Evolutionary conservation across 2,113 vertebrate species (phyloP).

Genomic region (Osmerus mordax): DNA sequence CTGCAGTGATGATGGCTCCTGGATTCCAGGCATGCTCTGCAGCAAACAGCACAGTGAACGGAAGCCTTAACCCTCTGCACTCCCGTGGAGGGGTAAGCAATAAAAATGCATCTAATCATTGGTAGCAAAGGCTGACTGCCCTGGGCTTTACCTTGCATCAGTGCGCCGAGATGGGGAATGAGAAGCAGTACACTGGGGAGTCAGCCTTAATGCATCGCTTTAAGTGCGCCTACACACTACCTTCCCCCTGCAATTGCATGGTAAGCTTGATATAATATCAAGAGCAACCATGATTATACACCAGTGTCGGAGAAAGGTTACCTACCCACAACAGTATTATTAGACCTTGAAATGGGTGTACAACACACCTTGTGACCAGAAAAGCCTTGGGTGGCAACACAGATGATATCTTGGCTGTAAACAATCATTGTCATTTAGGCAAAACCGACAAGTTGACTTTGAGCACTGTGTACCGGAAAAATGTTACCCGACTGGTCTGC

Average conservation of each 20-base stretch:
- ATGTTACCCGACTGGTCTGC: conserved; percentile 14
- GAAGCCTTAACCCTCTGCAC: conserved; percentile 43
- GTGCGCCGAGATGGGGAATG: conserved; percentile 39
- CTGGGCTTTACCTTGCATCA: conserved; percentile 52
- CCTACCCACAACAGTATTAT: no score
- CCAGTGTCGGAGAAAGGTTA: not conserved
- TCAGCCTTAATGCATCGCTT: conserved; percentile 25
- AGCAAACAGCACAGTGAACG: conserved; percentile 48
- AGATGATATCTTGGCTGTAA: conserved; percentile 3
- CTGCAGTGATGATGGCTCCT: conserved; percentile 32
- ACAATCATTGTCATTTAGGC: conserved; percentile 1
- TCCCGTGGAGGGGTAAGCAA: conserved; percentile 32
- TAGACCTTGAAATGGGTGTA: no score
- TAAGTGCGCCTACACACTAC: conserved; percentile 17
- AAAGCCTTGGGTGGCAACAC: conserved; percentile 23
- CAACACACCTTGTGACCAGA: conserved; percentile 17
- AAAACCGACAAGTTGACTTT: not conserved
- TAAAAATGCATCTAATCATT: conserved; percentile 58
- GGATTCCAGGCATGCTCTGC: conserved; percentile 54
- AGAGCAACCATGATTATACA: not conserved
- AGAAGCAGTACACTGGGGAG: conserved; percentile 34
- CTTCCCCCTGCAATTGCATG: conserved; percentile 11
- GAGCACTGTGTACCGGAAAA: not conserved
- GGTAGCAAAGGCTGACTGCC: conserved; percentile 37
- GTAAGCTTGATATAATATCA: not conserved